Evolutionary conservation across 1,140 invertebrate species (phyloP).

Genomic region (Colletes latitarsis): DNA sequence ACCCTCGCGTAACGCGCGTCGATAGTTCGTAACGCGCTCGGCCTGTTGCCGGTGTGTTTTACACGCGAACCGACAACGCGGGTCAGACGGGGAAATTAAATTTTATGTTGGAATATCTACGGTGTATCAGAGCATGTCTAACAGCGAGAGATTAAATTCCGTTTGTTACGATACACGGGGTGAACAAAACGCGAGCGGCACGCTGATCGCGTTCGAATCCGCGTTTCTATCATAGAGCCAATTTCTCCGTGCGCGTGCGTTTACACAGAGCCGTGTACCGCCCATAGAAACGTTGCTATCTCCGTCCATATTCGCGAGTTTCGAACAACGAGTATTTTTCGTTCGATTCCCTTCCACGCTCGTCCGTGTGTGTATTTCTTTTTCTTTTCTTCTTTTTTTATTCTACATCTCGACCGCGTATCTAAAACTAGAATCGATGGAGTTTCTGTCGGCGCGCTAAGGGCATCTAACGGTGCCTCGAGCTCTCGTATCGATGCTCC

Average conservation of each 20-base stretch:
- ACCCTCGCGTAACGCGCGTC: not conserved
- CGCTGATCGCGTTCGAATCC: not conserved
- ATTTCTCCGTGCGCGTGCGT: not conserved
- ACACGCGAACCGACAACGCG: not conserved
- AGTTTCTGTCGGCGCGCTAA: not conserved
- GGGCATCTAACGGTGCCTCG: conserved; percentile 39
- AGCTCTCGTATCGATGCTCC: conserved; percentile 16
- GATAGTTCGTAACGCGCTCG: not conserved
- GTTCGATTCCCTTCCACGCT: not conserved
- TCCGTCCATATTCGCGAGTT: not conserved
- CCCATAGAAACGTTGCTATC: not conserved
- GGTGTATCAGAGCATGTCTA: conserved; percentile 40
- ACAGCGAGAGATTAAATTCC: conserved; percentile 42
- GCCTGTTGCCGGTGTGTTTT: not conserved
- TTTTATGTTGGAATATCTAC: conserved; percentile 27
- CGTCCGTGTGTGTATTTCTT: no score
- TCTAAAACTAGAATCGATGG: conserved; percentile 7
- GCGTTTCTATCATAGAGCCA: conserved; percentile 5
- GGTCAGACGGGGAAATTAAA: conserved; percentile 19
- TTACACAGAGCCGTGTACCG: not conserved
- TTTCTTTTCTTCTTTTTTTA: no score
- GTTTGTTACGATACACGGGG: conserved; percentile 21
- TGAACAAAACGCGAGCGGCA: not conserved
- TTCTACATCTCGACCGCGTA: no score
- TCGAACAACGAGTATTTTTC: not conserved